Evolutionary conservation across 2,113 vertebrate species (phyloP).

Genomic region (Genyomyrus donnyi): DNA sequence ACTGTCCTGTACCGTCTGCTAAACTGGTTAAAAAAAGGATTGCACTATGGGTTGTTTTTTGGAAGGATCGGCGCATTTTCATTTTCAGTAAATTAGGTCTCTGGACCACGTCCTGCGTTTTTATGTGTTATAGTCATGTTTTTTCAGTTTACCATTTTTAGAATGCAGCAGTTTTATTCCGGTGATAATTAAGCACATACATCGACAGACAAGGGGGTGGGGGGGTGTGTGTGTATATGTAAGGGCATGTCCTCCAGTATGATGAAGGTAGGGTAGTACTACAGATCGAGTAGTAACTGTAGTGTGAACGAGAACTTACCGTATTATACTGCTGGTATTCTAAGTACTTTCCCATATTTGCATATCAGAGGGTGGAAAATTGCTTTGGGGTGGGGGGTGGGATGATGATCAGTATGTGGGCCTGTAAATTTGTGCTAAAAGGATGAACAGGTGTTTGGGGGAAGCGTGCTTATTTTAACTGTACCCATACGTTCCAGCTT

Average conservation of each 20-base stretch:
- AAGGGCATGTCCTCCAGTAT: not conserved
- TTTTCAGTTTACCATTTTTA: not conserved
- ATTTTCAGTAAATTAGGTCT: not conserved
- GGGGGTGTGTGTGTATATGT: not conserved
- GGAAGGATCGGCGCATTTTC: not conserved
- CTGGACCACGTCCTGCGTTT: not conserved
- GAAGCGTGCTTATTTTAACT: conserved; percentile 42
- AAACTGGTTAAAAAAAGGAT: not conserved
- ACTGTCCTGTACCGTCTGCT: conserved; percentile 23
- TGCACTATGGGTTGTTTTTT: not conserved
- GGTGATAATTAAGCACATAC: not conserved
- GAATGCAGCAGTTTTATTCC: not conserved
- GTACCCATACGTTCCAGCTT: conserved; percentile 50
- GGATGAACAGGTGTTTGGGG: conserved; percentile 17
- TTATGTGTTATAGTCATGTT: not conserved
- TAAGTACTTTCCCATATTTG: not conserved
- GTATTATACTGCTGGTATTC: not conserved
- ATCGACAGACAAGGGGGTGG: not conserved
- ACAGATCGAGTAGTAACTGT: not conserved
- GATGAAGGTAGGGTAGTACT: not conserved
- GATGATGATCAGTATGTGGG: not conserved
- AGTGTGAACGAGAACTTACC: not conserved
- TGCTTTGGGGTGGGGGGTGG: too few relatives aligned
- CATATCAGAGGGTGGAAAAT: not conserved
- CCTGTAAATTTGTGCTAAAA: not conserved